A percentile compares a stretch with the other conserved stretches of the same genome.
Conservation (phyloP, 2,888 invertebrate species). For the Piscicola geometra region DNA sequence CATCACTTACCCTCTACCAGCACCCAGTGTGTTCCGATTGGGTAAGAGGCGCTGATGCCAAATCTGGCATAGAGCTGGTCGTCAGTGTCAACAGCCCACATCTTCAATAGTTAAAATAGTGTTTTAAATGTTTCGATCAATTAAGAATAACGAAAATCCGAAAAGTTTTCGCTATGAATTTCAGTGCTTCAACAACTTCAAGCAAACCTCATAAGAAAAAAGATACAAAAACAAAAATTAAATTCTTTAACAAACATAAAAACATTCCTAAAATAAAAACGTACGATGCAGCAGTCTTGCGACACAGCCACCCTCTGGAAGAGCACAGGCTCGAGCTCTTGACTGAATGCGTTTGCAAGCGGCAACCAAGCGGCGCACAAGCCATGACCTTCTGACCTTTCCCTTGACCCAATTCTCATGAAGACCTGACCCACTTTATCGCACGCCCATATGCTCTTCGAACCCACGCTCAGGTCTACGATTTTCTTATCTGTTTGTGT, state of each 20-base stretch:
- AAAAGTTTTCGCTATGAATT: too few species aligned
- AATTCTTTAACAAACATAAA: too few species aligned
- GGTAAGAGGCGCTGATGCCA: background rate
- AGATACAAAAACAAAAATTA: too few species aligned
- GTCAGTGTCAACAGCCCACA: constrained; percentile 1
- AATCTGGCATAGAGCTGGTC: constrained; percentile 4
- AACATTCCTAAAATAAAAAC: too few species aligned
- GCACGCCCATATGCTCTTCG: constrained; percentile 10
- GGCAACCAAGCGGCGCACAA: constrained; percentile 8
- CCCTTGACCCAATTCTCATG: background rate
- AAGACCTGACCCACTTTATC: background rate
- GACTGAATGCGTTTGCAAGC: background rate
- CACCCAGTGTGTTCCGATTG: constrained; percentile 7
- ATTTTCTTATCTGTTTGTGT: background rate
- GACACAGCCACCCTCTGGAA: background rate
- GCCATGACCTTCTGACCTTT: background rate
- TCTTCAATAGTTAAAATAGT: background rate
- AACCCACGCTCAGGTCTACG: background rate
- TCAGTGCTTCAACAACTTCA: too few species aligned
- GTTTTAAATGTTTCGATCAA: too few species aligned
- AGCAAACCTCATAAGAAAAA: too few species aligned
- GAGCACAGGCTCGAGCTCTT: background rate
- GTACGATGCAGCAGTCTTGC: background rate
- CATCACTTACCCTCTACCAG: background rate
- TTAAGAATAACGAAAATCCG: too few species aligned